A percentile compares a stretch with the other conserved stretches of the same genome.
phyloP scores from a whole-genome alignment of 2,113 vertebrate genomes.

The Rutilus rutilus region DNA sequence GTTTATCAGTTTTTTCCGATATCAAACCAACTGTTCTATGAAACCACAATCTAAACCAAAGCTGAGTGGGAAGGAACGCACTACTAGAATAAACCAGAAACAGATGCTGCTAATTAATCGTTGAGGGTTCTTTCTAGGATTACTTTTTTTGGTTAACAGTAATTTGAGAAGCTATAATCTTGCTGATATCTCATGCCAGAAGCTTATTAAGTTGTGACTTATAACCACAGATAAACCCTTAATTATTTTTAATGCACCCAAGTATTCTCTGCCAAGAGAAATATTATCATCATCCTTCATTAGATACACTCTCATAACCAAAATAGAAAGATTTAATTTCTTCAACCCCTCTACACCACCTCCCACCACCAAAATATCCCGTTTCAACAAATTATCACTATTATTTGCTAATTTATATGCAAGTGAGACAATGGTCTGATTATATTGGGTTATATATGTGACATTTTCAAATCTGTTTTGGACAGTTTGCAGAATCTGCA shows the following conservation, averaged over 20 bases:
- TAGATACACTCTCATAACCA: background rate
- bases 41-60: slow-evolving; percentile 27
- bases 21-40: slow-evolving; percentile 21
- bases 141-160: slow-evolving; percentile 48
- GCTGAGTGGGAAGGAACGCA: slow-evolving; percentile 28
- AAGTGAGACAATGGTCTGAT: background rate
- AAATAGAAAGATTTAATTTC: slow-evolving; percentile 6
- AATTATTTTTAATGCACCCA: slow-evolving; percentile 24
- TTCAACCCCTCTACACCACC: background rate
- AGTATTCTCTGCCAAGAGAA: slow-evolving; percentile 20
- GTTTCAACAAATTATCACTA: background rate
- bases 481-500: background rate
- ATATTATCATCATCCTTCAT: slow-evolving; percentile 9
- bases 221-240: slow-evolving; percentile 30
- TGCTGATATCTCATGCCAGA: slow-evolving; percentile 36
- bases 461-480: slow-evolving; percentile 32
- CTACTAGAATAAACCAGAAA: slow-evolving; percentile 40
- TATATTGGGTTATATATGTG: background rate
- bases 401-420: slow-evolving; percentile 3
- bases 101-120: slow-evolving; percentile 50
- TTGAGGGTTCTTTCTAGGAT: slow-evolving; percentile 21
- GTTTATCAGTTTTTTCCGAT: slow-evolving; percentile 31
- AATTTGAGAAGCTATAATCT: slow-evolving; percentile 27
- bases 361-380: background rate
- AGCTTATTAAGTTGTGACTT: slow-evolving; percentile 25